Conservation (phyloP, 2,888 invertebrate genomes). For the Machimus rusticus region DNA sequence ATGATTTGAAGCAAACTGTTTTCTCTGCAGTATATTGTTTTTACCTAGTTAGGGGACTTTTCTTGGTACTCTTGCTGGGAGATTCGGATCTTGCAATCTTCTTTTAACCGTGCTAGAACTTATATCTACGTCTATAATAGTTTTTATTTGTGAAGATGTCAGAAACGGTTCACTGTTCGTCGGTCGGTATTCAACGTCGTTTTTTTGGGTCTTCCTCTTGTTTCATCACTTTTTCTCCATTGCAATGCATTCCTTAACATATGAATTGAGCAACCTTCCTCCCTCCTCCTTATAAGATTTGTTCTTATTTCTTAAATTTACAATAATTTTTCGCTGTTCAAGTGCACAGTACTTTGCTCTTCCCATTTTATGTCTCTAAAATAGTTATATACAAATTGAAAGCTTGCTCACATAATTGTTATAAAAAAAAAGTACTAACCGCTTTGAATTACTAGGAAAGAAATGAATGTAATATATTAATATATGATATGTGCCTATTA, state of each 20-base stretch:
- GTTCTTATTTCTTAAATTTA: not conserved
- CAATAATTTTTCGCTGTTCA: not conserved
- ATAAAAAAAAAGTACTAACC: not conserved
- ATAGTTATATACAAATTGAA: not conserved
- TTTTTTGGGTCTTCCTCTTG: not conserved
- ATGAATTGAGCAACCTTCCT: not conserved
- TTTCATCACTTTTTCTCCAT: not conserved
- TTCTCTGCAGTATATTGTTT: not conserved
- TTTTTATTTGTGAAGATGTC: not conserved
- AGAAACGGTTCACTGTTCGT: not conserved
- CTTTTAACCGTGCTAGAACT: not conserved
- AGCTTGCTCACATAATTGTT: not conserved
- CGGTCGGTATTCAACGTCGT: not conserved
- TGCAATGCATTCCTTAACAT: not conserved
- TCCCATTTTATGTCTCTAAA: not conserved
- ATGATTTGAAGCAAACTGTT: not conserved
- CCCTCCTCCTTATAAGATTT: not conserved
- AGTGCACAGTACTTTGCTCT: not conserved
- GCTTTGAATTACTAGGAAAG: too few relatives aligned
- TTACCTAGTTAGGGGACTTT: not conserved
- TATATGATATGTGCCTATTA: too few relatives aligned
- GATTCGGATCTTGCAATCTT: not conserved
- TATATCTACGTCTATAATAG: not conserved
- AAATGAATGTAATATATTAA: too few relatives aligned
- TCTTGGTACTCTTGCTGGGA: not conserved